Conservation (phyloP, 2,888 invertebrate genomes). For the Biston stratarius region DNA sequence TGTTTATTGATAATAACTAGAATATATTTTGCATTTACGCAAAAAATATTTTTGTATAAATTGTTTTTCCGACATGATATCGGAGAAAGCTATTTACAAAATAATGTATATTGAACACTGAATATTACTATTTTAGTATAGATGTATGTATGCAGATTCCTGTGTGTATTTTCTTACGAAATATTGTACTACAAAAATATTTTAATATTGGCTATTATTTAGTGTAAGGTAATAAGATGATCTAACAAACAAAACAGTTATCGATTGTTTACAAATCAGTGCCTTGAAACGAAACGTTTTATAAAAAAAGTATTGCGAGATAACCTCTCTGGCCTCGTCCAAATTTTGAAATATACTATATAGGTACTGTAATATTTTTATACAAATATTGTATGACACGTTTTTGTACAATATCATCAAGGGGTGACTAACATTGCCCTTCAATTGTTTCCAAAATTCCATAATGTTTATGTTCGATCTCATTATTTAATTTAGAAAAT, state of each 20-base stretch:
- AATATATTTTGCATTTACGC: conserved; percentile 65
- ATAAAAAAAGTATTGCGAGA: conserved; percentile 56
- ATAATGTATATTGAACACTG: conserved; percentile 76
- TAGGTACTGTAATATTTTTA: conserved; percentile 58
- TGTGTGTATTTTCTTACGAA: conserved; percentile 84
- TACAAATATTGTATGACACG: conserved; percentile 48
- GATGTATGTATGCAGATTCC: conserved; percentile 82
- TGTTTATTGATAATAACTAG: conserved; percentile 61
- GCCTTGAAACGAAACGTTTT: conserved; percentile 78
- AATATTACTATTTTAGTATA: conserved; percentile 77
- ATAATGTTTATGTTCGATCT: conserved; percentile 83
- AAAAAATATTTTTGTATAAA: conserved; percentile 82
- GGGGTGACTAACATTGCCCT: conserved; percentile 53
- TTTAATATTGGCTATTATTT: conserved; percentile 84
- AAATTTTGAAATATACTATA: conserved; percentile 58
- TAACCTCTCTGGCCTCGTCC: conserved; percentile 60
- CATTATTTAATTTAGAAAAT: conserved; percentile 86
- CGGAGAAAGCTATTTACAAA: conserved; percentile 80
- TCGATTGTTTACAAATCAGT: conserved; percentile 80
- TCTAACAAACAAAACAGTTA: conserved; percentile 76
- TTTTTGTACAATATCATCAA: conserved; percentile 52
- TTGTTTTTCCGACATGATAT: conserved; percentile 68
- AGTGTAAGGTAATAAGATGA: conserved; percentile 75
- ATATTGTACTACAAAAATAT: conserved; percentile 81
- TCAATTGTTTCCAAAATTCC: conserved; percentile 74